These are phyloP conservation scores for Ploceus nigricollis DNA, from an alignment of 2,113 vertebrate genomes.

Conservation along the genomic window DNA sequence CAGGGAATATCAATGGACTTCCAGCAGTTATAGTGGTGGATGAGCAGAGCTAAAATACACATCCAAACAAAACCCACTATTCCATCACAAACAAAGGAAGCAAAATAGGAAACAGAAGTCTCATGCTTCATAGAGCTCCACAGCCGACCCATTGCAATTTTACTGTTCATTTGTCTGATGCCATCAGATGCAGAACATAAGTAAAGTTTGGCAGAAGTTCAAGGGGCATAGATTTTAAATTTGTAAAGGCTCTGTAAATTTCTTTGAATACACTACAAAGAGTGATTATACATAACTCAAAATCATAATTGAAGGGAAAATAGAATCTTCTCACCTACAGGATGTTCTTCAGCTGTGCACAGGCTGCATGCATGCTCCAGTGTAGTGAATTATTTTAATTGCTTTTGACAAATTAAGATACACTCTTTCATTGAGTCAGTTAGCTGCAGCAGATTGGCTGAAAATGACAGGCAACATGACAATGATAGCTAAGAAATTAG, in stretches of 20 bases:
- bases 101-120: not conserved
- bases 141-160: not conserved
- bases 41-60: not conserved
- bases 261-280: not conserved
- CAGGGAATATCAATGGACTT: not conserved
- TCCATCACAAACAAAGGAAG: not conserved
- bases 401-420: constrained; percentile 27
- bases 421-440: not conserved
- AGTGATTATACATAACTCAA: not conserved
- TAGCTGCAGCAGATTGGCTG: not conserved
- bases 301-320: not conserved
- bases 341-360: not conserved
- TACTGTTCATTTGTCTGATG: not conserved
- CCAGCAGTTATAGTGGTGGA: not conserved
- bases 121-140: not conserved
- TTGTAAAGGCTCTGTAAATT: not conserved
- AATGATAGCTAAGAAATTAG: constrained; percentile 21
- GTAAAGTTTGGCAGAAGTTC: not conserved
- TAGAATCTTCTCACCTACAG: not conserved
- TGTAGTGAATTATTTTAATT: constrained; percentile 29
- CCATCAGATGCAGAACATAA: not conserved
- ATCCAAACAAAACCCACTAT: not conserved
- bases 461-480: not conserved
- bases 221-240: not conserved
- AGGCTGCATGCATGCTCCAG: not conserved